Conservation (phyloP, 2,113 vertebrate genomes). For the Protobothrops flavoviridis region DNA sequence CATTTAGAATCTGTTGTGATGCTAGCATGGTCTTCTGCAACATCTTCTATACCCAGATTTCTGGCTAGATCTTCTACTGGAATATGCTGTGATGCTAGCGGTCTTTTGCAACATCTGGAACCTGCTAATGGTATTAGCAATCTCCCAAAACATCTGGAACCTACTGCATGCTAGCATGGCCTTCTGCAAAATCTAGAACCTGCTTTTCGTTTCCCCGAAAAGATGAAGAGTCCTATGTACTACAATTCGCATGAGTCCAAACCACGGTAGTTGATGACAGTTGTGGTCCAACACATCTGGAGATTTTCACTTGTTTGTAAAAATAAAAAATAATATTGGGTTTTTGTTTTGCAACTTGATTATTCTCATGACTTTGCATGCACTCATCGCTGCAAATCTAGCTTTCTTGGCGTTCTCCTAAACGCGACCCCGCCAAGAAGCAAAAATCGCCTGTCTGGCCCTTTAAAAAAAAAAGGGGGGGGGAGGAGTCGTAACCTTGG, state of each 20-base stretch:
- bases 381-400: neutral
- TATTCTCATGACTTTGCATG: neutral
- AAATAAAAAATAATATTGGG: neutral
- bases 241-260: neutral
- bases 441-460: fast-evolving
- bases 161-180: neutral
- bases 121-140: too few relatives aligned
- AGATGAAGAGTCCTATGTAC: neutral
- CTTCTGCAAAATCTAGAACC: neutral
- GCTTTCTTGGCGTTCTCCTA: neutral
- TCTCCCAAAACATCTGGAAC: neutral
- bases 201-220: neutral
- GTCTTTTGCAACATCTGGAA: neutral
- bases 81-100: neutral
- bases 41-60: neutral
- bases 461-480: neutral
- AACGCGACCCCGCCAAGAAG: neutral
- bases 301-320: neutral
- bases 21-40: neutral
- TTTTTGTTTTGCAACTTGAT: neutral
- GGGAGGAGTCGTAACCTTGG: neutral
- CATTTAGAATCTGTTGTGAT: neutral
- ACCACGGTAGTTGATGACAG: neutral
- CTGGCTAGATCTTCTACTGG: neutral
- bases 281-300: neutral